Conservation (phyloP, 2,797 vertebrate species). For the Chiroxiphia lanceolata region DNA sequence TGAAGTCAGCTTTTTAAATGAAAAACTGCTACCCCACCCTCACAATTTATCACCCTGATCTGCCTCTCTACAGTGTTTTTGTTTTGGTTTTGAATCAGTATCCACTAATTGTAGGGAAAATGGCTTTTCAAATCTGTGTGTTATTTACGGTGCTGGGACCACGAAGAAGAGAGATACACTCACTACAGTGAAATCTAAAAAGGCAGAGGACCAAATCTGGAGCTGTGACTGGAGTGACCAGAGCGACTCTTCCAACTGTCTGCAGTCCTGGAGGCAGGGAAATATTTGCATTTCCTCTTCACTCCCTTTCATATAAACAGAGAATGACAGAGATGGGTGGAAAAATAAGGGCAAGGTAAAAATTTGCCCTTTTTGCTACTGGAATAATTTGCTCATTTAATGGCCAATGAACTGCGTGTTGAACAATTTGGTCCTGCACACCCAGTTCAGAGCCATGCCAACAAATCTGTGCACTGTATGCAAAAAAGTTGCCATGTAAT, state of each 20-base stretch:
- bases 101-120: neutral
- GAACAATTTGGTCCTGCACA: neutral
- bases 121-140: neutral
- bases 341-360: constrained; percentile 22
- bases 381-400: neutral
- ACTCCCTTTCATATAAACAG: neutral
- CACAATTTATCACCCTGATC: neutral
- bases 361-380: neutral
- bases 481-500: neutral
- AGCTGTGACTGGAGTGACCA: neutral
- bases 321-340: neutral
- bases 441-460: neutral
- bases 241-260: neutral
- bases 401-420: neutral
- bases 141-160: neutral
- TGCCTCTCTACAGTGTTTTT: neutral
- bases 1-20: neutral
- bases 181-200: neutral
- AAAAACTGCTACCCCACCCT: neutral
- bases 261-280: neutral
- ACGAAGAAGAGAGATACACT: neutral
- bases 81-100: neutral
- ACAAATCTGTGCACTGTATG: neutral
- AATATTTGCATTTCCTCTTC: neutral
- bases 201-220: neutral